These are phyloP conservation scores for Chelonia mydas DNA, from an alignment of 2,797 vertebrate species.

Conservation along the genomic window DNA sequence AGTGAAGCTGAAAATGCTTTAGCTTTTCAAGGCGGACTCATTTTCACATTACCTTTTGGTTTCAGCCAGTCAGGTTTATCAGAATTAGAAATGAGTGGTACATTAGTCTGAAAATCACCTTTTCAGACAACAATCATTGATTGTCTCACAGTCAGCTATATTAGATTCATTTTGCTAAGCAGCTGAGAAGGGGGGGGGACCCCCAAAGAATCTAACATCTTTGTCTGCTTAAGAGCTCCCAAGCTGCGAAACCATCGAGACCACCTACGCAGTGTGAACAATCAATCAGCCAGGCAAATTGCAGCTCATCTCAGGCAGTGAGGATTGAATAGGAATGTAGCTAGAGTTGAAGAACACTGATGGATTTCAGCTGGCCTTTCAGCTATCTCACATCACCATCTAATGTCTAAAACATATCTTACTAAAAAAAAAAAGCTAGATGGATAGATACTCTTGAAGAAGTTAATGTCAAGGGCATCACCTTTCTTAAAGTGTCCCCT, in stretches of 20 bases:
- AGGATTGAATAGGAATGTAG: background rate
- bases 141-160: background rate
- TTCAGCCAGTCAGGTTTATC: background rate
- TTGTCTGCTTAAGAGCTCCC: background rate
- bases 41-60: slow-evolving; percentile 12
- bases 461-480: background rate
- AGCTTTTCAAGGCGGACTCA: background rate
- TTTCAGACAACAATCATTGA: background rate
- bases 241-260: background rate
- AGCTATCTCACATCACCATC: background rate
- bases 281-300: background rate
- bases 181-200: background rate
- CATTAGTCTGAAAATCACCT: background rate
- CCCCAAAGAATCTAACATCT: background rate
- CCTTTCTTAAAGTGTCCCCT: slow-evolving; percentile 6
- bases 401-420: background rate
- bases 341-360: background rate
- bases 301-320: background rate
- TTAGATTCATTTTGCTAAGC: background rate
- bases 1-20: background rate
- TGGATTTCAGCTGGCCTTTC: background rate
- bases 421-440: background rate
- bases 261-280: fast-evolving
- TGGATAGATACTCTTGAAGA: background rate
- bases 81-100: background rate